Evolutionary conservation across 2,113 vertebrate genomes (phyloP), one percentile per base, ranked within the genome.

Genomic region (Ursus arctos): DNA sequence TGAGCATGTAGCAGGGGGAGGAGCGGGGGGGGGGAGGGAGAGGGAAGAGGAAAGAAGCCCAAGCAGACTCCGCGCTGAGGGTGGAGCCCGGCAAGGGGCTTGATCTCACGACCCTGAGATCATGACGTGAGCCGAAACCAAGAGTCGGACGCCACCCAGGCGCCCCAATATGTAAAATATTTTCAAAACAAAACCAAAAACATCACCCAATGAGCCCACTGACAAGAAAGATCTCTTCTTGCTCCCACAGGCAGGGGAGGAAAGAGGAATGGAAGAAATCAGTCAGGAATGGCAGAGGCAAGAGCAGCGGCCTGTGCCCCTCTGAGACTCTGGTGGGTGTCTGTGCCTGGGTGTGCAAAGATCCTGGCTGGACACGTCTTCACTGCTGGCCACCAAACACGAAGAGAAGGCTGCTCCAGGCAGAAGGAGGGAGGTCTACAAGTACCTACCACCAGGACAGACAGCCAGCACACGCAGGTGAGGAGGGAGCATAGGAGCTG

Each of bases 381-480:
- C 18, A 59, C 4, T 31, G n/a, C 28, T 15, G 53, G 63, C 53
- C 55, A 81, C 36, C n/a, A 5, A 18, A 69, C 3, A 19, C 28
- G 4, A n/a, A 26, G 24, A 18, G 65, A 51, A 0, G 19, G 36
- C 8, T 33, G 74, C 24, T 61, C n/a, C 8, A 43, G n/a, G 49
- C 59, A 49, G 69, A 12, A 40, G 49, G 40, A 47, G 40, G 61
- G 6, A 16, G 12, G 51, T 7, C 47, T 3, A 24, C 4, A 33
- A 0, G 0, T 6, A 18, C 0, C 36, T 24, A 1, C 59, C 51
- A 1, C 24, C 24, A 21, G 57, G 26, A 65, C 49, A 43, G 11
- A 15, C 1, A 7, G 4, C 61, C 8, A 18, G 36, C 31, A 71
- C 16, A 16, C 0, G 2, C 3, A 22, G 65, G 31, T 3, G 22